Conservation (phyloP, 2,113 vertebrate species). For the Lycocorax pyrrhopterus region DNA sequence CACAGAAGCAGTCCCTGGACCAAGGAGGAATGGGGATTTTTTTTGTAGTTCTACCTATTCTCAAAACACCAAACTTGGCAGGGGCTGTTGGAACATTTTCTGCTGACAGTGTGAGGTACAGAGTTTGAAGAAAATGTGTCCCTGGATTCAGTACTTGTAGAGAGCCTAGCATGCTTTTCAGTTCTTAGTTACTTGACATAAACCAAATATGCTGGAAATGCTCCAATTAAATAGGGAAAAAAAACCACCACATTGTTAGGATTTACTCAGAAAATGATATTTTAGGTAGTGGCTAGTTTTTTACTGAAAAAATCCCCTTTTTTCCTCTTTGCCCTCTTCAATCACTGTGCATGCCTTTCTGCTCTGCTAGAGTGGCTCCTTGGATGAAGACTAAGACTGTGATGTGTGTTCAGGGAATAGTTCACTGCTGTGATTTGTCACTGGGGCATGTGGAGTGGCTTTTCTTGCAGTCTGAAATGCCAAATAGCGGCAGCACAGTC, state of each 20-base stretch:
- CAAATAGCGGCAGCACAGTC: accelerated
- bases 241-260: background rate
- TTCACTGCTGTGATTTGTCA: background rate
- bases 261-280: background rate
- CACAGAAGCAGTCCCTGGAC: background rate
- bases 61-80: background rate
- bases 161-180: background rate
- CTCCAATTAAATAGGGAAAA: background rate
- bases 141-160: background rate
- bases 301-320: background rate
- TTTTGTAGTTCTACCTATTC: background rate
- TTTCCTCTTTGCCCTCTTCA: background rate
- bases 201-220: background rate
- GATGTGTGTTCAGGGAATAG: background rate
- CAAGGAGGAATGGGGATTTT: background rate
- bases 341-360: background rate
- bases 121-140: background rate
- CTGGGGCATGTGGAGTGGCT: background rate
- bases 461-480: background rate
- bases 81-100: background rate
- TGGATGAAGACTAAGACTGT: background rate
- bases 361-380: background rate
- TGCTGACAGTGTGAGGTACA: background rate
- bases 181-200: background rate
- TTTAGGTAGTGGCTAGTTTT: background rate